Percentiles rank a stretch among this genome's conserved stretches.
These are phyloP conservation scores for Noctilio leporinus DNA, from an alignment of 2,113 vertebrate species.

Conservation along the genomic window DNA sequence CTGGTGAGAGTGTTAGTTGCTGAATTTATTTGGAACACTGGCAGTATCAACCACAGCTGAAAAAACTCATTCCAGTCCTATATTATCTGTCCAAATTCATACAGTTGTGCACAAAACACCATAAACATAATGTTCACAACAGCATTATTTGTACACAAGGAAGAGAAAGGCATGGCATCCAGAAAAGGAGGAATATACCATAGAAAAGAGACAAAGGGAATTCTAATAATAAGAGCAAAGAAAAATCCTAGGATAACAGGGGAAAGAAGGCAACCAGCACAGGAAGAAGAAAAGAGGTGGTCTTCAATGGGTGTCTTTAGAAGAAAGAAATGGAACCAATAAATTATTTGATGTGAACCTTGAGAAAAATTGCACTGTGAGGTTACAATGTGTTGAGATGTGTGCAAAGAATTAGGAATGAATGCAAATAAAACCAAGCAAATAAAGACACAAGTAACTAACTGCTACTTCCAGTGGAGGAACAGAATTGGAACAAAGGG, in stretches of 20 bases:
- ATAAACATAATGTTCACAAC: not conserved
- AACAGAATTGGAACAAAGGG: not conserved
- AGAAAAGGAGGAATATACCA: not conserved
- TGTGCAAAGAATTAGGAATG: not conserved
- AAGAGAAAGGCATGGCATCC: not conserved
- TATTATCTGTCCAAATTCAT: not conserved
- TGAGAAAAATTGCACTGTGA: not conserved
- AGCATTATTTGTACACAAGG: not conserved
- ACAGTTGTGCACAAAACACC: not conserved
- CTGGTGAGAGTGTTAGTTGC: not conserved
- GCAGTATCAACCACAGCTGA: not conserved
- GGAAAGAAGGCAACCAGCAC: not conserved
- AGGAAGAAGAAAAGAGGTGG: not conserved
- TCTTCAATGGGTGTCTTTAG: not conserved
- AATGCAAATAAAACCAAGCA: not conserved
- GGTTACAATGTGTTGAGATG: not conserved
- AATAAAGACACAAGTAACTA: not conserved
- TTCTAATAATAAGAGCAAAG: not conserved
- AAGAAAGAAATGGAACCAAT: not conserved
- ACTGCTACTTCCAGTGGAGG: not conserved
- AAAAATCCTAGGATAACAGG: not conserved
- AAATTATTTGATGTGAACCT: not conserved
- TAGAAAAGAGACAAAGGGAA: not conserved
- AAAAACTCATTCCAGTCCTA: not conserved
- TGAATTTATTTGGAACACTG: not conserved